A percentile compares a stretch with the other conserved stretches of the same genome.
Evolutionary conservation across 2,113 vertebrate species (phyloP).

Genomic region (Platanista minor): DNA sequence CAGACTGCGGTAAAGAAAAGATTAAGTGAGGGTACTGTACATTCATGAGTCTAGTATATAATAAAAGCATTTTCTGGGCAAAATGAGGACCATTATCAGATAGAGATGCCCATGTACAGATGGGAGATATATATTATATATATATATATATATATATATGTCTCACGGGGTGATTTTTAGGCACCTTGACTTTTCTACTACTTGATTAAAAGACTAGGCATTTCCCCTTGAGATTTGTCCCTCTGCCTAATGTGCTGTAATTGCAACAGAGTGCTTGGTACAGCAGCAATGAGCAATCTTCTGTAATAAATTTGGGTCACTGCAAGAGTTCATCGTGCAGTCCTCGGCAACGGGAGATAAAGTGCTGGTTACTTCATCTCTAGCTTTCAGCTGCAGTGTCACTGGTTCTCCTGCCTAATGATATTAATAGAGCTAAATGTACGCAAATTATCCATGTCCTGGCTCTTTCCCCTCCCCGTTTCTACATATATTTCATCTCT

Average conservation of each 20-base stretch:
- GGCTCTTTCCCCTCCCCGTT: slow-evolving; percentile 52
- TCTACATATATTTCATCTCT: slow-evolving; percentile 54
- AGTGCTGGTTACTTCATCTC: slow-evolving; percentile 75
- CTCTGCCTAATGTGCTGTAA: slow-evolving; percentile 81
- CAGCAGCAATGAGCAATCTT: slow-evolving; percentile 58
- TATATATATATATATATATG: background rate
- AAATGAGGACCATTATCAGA: slow-evolving; percentile 53
- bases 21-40: slow-evolving; percentile 51
- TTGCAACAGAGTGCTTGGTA: slow-evolving; percentile 77
- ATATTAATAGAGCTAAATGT: slow-evolving; percentile 78
- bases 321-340: slow-evolving; percentile 81
- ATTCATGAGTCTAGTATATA: slow-evolving; percentile 50
- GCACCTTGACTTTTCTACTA: slow-evolving; percentile 70
- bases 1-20: slow-evolving; percentile 43
- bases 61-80: slow-evolving; percentile 53
- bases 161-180: slow-evolving; percentile 65
- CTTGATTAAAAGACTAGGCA: slow-evolving; percentile 83
- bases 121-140: background rate
- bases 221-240: slow-evolving; percentile 78
- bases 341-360: slow-evolving; percentile 81
- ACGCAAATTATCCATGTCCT: slow-evolving; percentile 68
- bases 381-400: slow-evolving; percentile 71
- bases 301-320: slow-evolving; percentile 84
- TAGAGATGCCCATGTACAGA: background rate
- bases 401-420: slow-evolving; percentile 74